phyloP scores from a whole-genome alignment of 1,140 invertebrate genomes.

The Ericerus pela region DNA sequence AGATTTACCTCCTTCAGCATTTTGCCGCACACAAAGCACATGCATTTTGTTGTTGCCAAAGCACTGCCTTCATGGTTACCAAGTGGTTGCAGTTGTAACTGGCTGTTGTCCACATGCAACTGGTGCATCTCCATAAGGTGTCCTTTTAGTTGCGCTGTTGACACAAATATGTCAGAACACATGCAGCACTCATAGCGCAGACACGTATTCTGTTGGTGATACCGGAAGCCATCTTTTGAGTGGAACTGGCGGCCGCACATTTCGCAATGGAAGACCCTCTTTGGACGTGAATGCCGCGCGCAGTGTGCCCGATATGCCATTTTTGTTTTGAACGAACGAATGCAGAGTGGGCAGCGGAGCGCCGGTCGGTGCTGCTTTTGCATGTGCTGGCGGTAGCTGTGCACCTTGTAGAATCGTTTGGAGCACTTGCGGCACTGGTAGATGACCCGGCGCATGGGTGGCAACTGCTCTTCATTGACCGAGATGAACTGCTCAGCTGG shows the following conservation, averaged over 20 bases:
- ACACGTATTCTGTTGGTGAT: not conserved
- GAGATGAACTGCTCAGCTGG: not conserved
- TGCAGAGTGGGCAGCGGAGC: not conserved
- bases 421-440: not conserved
- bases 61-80: too few species aligned
- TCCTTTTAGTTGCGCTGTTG: not conserved
- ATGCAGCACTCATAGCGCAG: not conserved
- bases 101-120: not conserved
- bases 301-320: not conserved
- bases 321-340: not conserved
- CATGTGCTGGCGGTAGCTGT: not conserved
- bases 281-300: not conserved
- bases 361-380: not conserved
- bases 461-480: not conserved
- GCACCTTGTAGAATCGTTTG: not conserved
- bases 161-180: not conserved
- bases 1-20: not conserved
- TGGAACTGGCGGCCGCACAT: not conserved
- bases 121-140: not conserved
- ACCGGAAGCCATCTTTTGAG: not conserved
- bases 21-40: constrained; percentile 4
- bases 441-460: not conserved
- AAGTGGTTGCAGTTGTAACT: not conserved
- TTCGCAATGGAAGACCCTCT: not conserved
- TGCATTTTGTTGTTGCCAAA: not conserved